These are phyloP conservation scores for Dromiciops gliroides DNA, from an alignment of 2,113 vertebrate genomes.

Conservation along the genomic window DNA sequence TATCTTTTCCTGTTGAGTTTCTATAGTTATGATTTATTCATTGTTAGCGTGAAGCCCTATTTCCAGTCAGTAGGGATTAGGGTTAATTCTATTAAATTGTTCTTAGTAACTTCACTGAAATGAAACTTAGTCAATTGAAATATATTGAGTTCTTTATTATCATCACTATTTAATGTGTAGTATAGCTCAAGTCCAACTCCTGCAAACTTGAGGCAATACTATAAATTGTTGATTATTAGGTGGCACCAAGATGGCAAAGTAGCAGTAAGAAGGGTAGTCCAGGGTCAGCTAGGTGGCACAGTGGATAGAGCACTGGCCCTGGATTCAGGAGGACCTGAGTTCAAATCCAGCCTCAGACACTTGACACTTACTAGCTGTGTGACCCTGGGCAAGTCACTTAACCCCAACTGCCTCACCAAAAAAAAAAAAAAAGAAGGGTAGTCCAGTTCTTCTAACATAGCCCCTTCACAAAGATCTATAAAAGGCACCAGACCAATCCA, in stretches of 20 bases:
- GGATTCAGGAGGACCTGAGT: too few relatives aligned
- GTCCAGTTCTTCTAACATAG: neutral
- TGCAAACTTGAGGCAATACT: neutral
- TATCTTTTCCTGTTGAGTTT: slow-evolving; percentile 20
- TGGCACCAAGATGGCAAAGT: neutral
- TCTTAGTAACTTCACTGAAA: neutral
- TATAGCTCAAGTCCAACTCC: neutral
- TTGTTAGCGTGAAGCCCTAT: neutral
- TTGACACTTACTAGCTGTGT: too few relatives aligned
- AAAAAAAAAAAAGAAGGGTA: too few relatives aligned
- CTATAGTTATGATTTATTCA: neutral
- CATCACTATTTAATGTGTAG: neutral
- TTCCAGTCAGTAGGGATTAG: neutral
- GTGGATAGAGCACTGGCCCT: too few relatives aligned
- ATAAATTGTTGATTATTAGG: neutral
- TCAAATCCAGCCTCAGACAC: too few relatives aligned
- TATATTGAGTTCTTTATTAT: neutral
- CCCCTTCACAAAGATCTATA: neutral
- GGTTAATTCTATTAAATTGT: neutral
- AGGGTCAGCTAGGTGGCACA: too few relatives aligned
- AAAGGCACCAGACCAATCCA: neutral
- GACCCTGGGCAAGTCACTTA: too few relatives aligned
- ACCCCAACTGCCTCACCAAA: too few relatives aligned
- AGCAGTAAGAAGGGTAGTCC: too few relatives aligned
- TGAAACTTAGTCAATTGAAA: neutral